Evolutionary conservation across 2,888 invertebrate genomes (phyloP), one percentile per base, ranked within the genome.

Genomic region (Idaea aversata): DNA sequence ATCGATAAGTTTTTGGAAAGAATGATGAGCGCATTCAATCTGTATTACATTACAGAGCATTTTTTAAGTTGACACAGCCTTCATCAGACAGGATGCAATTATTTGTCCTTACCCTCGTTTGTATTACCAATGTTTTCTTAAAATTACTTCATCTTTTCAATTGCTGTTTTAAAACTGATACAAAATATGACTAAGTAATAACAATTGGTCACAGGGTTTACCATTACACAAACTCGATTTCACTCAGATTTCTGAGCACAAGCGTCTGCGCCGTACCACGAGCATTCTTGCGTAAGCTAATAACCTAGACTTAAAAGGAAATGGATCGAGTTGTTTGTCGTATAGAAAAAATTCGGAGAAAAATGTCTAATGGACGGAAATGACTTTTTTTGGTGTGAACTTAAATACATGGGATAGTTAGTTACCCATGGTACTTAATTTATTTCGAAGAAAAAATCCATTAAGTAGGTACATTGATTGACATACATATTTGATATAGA

Each of bases 301-400:
- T 79, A 78, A 82, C 78, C 74, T 81, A 75, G 72, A 72, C 86
- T 81, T 87, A 82, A 84, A 89, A 86, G 88, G 87, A 84, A 88
- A 85, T 76, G 65, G 47, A 47, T 47, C 47, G 7, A 47, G 47
- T 47, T 47, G 47, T 47, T 47, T 47, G 47, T 47, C 47, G 47
- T 13, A 47, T 47, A 47, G 73, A 62, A 64, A n/a, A 57, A 64
- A 70, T 79, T 79, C 75, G 36, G 25, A 66, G 76, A 77, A 79
- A 75, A 47, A 47, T 47, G 47, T 10, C 47, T 7, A 13, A 13
- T 13, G 47, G 47, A 4, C 25, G 25, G 25, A 13, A 13, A 13
- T 47, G 7, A 13, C 47, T 47, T 47, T 47, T 47, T 47, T 47
- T 47, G 47, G 47, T 47, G 13, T 47, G 7, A 13, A 13, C 4